phyloP scores from a whole-genome alignment of 1,140 invertebrate species.

The Frieseomelitta varia region DNA sequence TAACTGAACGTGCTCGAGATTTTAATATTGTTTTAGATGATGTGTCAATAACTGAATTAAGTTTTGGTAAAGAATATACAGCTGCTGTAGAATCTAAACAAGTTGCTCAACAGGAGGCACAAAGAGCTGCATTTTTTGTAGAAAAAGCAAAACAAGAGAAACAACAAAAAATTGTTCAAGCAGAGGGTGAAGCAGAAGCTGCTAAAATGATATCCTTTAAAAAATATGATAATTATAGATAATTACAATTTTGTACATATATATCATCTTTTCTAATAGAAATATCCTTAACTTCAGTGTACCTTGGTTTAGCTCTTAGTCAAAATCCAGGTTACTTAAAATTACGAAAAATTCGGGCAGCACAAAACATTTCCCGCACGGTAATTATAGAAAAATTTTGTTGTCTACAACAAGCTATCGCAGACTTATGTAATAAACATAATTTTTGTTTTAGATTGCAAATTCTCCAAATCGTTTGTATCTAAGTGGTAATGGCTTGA shows the following conservation, averaged over 20 bases:
- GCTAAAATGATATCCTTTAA: slow-evolving; percentile 97
- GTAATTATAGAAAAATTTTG: slow-evolving; percentile 83
- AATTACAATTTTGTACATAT: neutral
- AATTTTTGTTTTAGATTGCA: slow-evolving; percentile 88
- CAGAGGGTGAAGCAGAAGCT: slow-evolving; percentile 99
- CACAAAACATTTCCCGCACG: slow-evolving; percentile 98
- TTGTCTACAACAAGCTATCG: neutral
- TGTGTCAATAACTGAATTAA: slow-evolving; percentile 99
- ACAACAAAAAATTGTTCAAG: slow-evolving; percentile 99
- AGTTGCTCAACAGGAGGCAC: slow-evolving; percentile 99
- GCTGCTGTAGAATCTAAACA: slow-evolving; percentile 99
- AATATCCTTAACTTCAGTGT: slow-evolving; percentile 85
- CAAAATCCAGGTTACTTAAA: slow-evolving; percentile 99
- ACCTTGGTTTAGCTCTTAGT: slow-evolving; percentile 97
- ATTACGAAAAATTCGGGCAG: slow-evolving; percentile 97
- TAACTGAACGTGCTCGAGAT: slow-evolving; percentile 98
- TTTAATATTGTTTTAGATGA: slow-evolving; percentile 99
- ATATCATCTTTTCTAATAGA: slow-evolving; percentile 15
- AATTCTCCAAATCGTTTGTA: slow-evolving; percentile 97
- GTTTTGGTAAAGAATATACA: slow-evolving; percentile 99
- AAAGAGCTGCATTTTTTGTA: slow-evolving; percentile 98
- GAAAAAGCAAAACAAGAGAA: slow-evolving; percentile 98
- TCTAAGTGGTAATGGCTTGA: slow-evolving; percentile 94
- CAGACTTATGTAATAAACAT: neutral
- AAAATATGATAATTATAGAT: neutral